Evolutionary conservation across 2,797 vertebrate species (phyloP), one percentile per base, ranked within the genome.

Genomic region (Decapterus maruadsi): DNA sequence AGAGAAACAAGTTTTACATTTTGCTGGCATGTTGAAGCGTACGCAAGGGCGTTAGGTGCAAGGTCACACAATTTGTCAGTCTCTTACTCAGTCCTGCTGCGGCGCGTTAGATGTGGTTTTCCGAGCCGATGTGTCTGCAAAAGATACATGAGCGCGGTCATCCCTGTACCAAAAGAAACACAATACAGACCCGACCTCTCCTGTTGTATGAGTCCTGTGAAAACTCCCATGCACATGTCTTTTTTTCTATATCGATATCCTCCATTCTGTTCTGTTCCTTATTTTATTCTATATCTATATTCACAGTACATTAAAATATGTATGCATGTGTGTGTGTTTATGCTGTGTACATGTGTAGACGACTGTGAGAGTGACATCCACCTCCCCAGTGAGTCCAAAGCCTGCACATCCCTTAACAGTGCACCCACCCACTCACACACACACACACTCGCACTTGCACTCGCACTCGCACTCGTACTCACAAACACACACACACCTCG

Each of bases 331-430:
- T n/a, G 57, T 58, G 38, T 72, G 64, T 79, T 68, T 73, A 75
- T 72, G 53, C 46, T 26, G 56, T 80, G 75, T 64, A 38, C 63
- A 85, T 78, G 80, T 83, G 75, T 80, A 88, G 75, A 90, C 81
- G 69, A 85, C 75, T 89, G 80, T 69, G 53, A 87, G 89, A 91
- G 83, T 91, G 92, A 88, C 92, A 93, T 90, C 81, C 77, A 72
- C 81, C 86, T 90, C 81, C 86, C 90, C 75, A 43, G 87, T 83
- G 87, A 80, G 75, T 84, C 80, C 75, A 75, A 72, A 78, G 77
- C 86, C 88, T 89, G 84, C 75, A 71, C 83, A 77, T 63, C 48
- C 72, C 70, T 72, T 70, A 77, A 72, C 78, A 73, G 66, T 68
- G 58, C 57, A 61, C 22, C 40, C 71, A 54, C 69, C 50, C 74